Evolutionary conservation across 2,888 invertebrate species (phyloP).

Genomic region (Nomada ruficornis): DNA sequence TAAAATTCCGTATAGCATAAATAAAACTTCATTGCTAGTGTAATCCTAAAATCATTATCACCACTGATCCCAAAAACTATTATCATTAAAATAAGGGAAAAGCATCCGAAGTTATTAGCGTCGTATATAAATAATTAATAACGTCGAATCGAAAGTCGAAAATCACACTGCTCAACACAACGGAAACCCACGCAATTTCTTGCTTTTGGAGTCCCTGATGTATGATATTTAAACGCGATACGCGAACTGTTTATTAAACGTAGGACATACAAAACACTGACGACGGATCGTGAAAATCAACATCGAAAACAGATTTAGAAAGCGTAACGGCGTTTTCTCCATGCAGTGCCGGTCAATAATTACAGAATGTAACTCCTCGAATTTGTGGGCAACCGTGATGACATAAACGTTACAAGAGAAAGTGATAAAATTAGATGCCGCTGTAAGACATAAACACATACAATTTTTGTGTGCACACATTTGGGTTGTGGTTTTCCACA

Average conservation of each 20-base stretch:
- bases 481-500: no score
- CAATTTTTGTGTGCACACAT: no score
- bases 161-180: neutral
- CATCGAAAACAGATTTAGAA: constrained; percentile 72
- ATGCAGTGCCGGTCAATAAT: constrained; percentile 2
- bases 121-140: no score
- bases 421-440: neutral
- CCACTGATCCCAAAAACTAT: no score
- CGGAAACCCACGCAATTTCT: neutral
- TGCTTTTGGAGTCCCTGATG: neutral
- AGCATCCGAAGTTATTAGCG: no score
- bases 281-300: constrained; percentile 44
- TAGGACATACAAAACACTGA: neutral
- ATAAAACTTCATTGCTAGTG: no score
- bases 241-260: constrained; percentile 6
- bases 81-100: no score
- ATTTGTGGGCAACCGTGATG: constrained; percentile 4
- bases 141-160: neutral
- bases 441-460: neutral
- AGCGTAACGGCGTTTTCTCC: constrained; percentile 74
- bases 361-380: neutral
- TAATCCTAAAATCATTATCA: no score
- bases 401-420: neutral
- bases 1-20: no score
- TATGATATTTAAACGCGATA: constrained; percentile 19